Conservation (phyloP, 2,797 vertebrate species). For the Megalops cyprinoides region DNA sequence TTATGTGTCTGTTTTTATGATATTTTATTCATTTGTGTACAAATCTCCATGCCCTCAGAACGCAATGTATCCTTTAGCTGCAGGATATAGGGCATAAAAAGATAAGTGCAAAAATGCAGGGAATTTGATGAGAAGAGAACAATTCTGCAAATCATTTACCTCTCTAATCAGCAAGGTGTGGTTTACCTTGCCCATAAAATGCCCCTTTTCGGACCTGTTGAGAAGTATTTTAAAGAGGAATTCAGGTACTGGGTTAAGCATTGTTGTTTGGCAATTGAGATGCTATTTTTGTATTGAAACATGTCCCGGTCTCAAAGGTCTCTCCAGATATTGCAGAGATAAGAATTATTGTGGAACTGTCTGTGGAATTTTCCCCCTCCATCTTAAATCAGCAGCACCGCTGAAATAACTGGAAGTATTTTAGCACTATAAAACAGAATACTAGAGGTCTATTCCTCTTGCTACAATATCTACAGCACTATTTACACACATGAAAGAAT, state of each 20-base stretch:
- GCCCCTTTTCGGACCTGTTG: neutral
- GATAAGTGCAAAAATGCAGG: neutral
- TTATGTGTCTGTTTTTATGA: neutral
- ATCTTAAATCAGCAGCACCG: neutral
- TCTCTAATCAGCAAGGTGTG: neutral
- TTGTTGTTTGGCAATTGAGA: too few relatives aligned
- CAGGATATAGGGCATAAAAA: neutral
- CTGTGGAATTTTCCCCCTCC: slow-evolving; percentile 6
- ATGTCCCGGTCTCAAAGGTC: neutral
- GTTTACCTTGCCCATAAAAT: too few relatives aligned
- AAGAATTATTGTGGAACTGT: slow-evolving; percentile 4
- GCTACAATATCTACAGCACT: too few relatives aligned
- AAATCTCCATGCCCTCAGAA: neutral
- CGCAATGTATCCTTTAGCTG: neutral
- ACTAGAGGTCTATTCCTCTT: too few relatives aligned
- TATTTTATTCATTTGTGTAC: neutral
- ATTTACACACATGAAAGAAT: too few relatives aligned
- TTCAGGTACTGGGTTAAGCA: neutral
- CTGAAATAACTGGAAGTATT: neutral
- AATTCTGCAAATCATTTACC: neutral
- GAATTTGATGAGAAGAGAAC: neutral
- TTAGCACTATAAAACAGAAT: neutral
- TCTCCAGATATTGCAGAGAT: neutral
- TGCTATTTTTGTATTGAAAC: neutral
- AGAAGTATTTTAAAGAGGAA: neutral